These are phyloP conservation scores for Mythimna pallens DNA, from an alignment of 2,888 invertebrate genomes.

Conservation along the genomic window DNA sequence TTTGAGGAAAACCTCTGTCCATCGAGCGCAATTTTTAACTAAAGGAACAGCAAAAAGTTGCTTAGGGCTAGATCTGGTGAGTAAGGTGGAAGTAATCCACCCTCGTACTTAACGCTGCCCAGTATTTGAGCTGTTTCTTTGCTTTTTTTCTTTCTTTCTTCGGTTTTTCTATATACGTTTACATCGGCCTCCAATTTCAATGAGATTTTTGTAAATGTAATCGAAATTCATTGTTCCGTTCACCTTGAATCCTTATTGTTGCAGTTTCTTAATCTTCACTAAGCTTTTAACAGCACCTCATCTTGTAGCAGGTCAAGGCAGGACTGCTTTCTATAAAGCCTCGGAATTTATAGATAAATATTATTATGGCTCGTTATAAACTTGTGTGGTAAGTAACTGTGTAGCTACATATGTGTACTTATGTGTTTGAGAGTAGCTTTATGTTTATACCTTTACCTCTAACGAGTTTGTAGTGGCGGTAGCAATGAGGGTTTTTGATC, in stretches of 20 bases:
- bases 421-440: neutral
- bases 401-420: neutral
- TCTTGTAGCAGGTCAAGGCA: slow-evolving; percentile 62
- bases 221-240: neutral
- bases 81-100: too few relatives aligned
- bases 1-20: too few relatives aligned
- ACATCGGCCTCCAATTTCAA: too few relatives aligned
- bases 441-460: slow-evolving; percentile 21
- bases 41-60: too few relatives aligned
- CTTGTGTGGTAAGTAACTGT: slow-evolving; percentile 19
- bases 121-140: too few relatives aligned
- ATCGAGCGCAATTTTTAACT: too few relatives aligned
- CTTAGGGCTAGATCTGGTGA: too few relatives aligned
- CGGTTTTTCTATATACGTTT: too few relatives aligned
- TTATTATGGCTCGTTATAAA: slow-evolving; percentile 24
- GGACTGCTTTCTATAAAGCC: slow-evolving; percentile 61
- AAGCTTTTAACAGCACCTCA: slow-evolving; percentile 24
- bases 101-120: too few relatives aligned
- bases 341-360: slow-evolving; percentile 26
- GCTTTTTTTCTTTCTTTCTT: too few relatives aligned
- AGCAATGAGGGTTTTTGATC: neutral
- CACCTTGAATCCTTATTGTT: slow-evolving; percentile 11
- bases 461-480: slow-evolving; percentile 15
- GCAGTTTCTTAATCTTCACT: slow-evolving; percentile 14
- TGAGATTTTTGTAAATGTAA: too few relatives aligned